Conservation (phyloP, 92 coral and sea anemone species). For the Zoanthus solanderi region DNA sequence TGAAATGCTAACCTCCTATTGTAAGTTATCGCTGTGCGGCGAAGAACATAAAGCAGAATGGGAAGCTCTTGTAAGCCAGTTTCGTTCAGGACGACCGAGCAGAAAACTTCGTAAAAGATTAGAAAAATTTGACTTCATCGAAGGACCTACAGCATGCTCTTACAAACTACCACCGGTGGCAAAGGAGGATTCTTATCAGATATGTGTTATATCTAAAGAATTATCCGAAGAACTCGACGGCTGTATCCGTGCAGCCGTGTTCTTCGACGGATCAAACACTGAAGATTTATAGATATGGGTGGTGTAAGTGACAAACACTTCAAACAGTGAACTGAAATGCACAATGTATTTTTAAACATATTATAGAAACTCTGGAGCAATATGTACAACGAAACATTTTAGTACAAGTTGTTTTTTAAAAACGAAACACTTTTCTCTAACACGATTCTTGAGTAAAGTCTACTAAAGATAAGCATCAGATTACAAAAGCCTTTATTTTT, state of each 20-base stretch:
- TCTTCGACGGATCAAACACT: slow-evolving; percentile 2
- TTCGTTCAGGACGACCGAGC: slow-evolving; percentile 56
- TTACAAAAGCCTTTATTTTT: no score
- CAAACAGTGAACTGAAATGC: no score
- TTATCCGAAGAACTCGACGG: slow-evolving; percentile 47
- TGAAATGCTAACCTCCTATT: slow-evolving; percentile 14
- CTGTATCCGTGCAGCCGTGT: slow-evolving; percentile 9
- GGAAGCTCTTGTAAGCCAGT: slow-evolving; percentile 59
- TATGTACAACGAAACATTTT: no score
- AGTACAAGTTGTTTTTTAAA: no score
- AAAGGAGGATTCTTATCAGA: slow-evolving; percentile 57
- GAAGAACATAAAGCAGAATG: slow-evolving; percentile 48
- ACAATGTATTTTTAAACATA: no score
- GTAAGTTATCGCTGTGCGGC: slow-evolving; percentile 9
- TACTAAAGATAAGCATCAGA: no score
- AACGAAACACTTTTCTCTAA: no score
- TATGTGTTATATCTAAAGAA: slow-evolving; percentile 70
- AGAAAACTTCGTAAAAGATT: slow-evolving; percentile 60
- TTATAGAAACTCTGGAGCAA: no score
- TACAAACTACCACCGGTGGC: slow-evolving; percentile 25
- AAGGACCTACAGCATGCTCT: slow-evolving; percentile 61
- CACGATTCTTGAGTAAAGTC: no score
- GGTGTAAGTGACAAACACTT: no score
- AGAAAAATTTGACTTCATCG: slow-evolving; percentile 56
- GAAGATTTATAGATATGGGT: neutral